These are phyloP conservation scores for Hypotaenidia okinawae DNA, from an alignment of 2,797 vertebrate species.

Conservation along the genomic window DNA sequence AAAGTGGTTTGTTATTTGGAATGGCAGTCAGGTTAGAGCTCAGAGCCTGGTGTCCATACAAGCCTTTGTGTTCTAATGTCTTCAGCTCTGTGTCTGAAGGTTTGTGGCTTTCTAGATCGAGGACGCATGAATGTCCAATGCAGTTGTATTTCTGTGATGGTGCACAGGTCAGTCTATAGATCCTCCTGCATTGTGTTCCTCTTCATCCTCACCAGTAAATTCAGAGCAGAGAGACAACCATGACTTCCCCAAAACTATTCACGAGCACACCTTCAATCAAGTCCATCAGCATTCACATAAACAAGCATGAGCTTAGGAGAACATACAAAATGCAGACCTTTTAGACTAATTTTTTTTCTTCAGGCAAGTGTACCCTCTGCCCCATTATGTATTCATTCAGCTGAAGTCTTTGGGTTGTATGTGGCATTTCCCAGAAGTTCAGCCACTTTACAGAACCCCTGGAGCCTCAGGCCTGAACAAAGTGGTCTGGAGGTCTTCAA, in stretches of 20 bases:
- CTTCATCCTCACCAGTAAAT: neutral
- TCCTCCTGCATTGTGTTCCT: neutral
- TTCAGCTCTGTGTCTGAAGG: neutral
- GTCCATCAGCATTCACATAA: neutral
- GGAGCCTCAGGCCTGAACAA: neutral
- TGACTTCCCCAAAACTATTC: neutral
- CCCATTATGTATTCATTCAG: neutral
- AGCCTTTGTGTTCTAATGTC: accelerated
- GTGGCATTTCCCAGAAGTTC: constrained; percentile 22
- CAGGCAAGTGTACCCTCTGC: neutral
- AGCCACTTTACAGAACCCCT: constrained; percentile 13
- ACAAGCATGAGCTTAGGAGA: neutral
- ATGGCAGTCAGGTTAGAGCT: neutral
- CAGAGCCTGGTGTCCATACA: neutral
- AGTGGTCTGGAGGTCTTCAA: constrained; percentile 43
- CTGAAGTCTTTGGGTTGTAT: neutral
- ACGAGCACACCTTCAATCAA: neutral
- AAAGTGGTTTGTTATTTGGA: neutral
- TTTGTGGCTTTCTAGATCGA: accelerated
- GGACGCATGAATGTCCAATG: neutral
- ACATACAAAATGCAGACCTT: neutral
- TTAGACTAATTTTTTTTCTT: neutral
- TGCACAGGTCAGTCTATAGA: neutral
- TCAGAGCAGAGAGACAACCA: neutral
- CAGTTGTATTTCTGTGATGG: neutral